Evolutionary conservation across 2,797 vertebrate genomes (phyloP), one percentile per base, ranked within the genome.

Genomic region (Molossus molossus): DNA sequence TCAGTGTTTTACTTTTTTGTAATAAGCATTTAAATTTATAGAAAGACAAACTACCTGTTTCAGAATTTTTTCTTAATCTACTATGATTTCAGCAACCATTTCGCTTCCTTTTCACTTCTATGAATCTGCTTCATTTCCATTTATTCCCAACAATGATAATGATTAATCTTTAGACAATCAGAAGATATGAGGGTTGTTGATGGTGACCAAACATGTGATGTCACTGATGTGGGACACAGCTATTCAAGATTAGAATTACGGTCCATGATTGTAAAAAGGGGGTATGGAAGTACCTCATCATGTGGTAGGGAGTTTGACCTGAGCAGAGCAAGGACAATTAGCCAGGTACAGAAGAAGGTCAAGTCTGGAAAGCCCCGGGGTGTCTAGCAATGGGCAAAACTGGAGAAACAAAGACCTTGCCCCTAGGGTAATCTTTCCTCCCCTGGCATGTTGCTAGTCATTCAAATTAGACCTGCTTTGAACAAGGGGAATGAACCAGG

Each of bases 11-110:
- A 72, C 55, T 55, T 95, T 94, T 97, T 90, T 70, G 15, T 57
- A 95, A 90, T 55, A 84, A 76, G 27, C 7, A 94, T 92, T 91
- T 93, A 37, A 29, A 80, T 95, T 86, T 91, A 53, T 75, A 94
- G 89, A 81, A 40, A 96, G 64, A 83, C 57, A 93, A 92, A 64
- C 55, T 75, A 91, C 13, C 33, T 91, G 58, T 48, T 91, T 80
- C 29, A 87, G 60, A 65, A 27, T 57, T 75, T 86, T 86, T 72
- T 76, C 69, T 85, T 69, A 95, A 92, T 91, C 25, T 80, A 79
- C n/a, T 64, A 2, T 91, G 80, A 93, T 76, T 85, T 14, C 23
- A 94, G 33, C 25, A 73, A 76, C 33, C 4, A 10, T 84, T 91
- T 94, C 57, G 62, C 21, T 57, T 94, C 29, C 58, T 27, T 77